Evolutionary conservation across 2,113 vertebrate genomes (phyloP).

Genomic region (Xerus inauris): DNA sequence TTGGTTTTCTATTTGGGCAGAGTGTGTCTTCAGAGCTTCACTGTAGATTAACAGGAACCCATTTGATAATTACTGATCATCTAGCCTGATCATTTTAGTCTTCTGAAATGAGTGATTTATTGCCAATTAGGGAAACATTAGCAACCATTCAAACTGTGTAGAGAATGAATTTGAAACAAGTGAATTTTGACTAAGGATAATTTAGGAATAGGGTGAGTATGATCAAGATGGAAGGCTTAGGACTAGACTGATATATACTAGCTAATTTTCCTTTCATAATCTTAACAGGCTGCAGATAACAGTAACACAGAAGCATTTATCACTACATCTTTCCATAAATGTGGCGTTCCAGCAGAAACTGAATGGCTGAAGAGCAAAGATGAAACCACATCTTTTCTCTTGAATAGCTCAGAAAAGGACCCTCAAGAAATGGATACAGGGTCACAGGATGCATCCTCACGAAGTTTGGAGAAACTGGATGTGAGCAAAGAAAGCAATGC

Average conservation of each 20-base stretch:
- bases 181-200: conserved; percentile 22
- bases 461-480: conserved; percentile 79
- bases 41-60: not conserved
- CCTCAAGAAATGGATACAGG: conserved; percentile 63
- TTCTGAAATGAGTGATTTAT: conserved; percentile 13
- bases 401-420: conserved; percentile 42
- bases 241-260: not conserved
- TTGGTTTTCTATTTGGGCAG: not conserved
- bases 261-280: not conserved
- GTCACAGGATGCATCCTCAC: conserved; percentile 60
- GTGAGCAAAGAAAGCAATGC: conserved; percentile 83
- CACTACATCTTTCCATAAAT: conserved; percentile 72
- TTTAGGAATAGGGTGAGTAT: not conserved
- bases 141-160: not conserved
- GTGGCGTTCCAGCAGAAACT: conserved; percentile 56
- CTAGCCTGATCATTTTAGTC: not conserved
- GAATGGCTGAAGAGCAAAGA: conserved; percentile 78
- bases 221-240: not conserved
- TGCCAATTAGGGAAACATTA: conserved; percentile 19
- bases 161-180: conserved; percentile 17
- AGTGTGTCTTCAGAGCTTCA: not conserved
- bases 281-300: conserved; percentile 75
- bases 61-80: not conserved
- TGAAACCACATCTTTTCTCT: conserved; percentile 57
- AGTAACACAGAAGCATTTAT: conserved; percentile 67